These are phyloP conservation scores for Lepidocyrtinus sp. DNA, from an alignment of 2,888 invertebrate species.

Conservation along the genomic window DNA sequence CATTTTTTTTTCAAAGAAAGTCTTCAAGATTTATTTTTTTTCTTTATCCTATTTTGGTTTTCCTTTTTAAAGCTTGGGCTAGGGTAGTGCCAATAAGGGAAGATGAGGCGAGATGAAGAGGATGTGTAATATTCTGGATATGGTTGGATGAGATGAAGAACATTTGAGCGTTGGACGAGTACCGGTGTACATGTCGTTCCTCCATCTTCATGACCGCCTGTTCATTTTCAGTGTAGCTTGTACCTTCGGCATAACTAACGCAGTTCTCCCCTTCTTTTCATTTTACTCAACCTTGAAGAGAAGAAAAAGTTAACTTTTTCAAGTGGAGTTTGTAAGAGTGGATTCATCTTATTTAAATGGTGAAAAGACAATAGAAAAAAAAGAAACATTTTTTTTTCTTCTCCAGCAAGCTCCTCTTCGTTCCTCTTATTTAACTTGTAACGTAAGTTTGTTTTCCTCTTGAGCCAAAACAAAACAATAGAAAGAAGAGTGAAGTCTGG, in stretches of 20 bases:
- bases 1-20: background rate
- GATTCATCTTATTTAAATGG: conserved; percentile 11
- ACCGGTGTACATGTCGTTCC: conserved; percentile 16
- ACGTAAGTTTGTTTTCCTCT: background rate
- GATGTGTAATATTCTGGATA: conserved; percentile 2
- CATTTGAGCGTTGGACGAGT: conserved; percentile 13
- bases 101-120: background rate
- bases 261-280: conserved; percentile 8
- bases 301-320: conserved; percentile 18
- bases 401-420: background rate
- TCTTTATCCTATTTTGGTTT: conserved; percentile 5
- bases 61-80: background rate
- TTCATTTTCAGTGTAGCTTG: too few species aligned
- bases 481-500: conserved; percentile 11
- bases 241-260: too few species aligned
- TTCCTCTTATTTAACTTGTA: too few species aligned
- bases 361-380: conserved; percentile 15
- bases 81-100: conserved; percentile 10
- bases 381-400: conserved; percentile 7
- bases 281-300: conserved; percentile 6
- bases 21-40: conserved; percentile 9
- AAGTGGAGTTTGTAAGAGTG: background rate
- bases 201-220: background rate
- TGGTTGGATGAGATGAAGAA: conserved; percentile 11
- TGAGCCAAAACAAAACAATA: conserved; percentile 8